Percentiles rank a stretch among this genome's conserved stretches.
Evolutionary conservation across 2,888 invertebrate species (phyloP).

Genomic region (Pseudococcus jackbeardsleyi): DNA sequence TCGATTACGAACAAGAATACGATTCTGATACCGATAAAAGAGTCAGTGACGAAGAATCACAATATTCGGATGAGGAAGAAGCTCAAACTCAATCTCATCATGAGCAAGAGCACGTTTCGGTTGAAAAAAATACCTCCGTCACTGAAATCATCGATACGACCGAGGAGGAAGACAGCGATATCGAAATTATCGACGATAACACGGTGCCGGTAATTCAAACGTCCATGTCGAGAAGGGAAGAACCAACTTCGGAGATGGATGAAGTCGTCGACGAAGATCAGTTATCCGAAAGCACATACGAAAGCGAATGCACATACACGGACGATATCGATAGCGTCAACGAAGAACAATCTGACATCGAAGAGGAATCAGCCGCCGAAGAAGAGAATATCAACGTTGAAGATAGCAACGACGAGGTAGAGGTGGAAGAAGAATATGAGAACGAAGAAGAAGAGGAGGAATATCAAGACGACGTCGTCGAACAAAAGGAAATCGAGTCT

Average conservation of each 20-base stretch:
- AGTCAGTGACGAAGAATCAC: not conserved
- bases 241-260: not conserved
- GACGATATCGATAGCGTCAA: constrained; percentile 32
- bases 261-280: constrained; percentile 14
- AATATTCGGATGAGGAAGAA: not conserved
- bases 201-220: not conserved
- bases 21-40: not conserved
- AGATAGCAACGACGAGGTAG: not conserved
- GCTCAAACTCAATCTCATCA: not conserved
- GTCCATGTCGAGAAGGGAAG: not conserved
- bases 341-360: not conserved
- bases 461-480: not conserved
- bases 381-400: constrained; percentile 14
- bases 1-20: constrained; percentile 7
- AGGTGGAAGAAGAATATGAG: constrained; percentile 53
- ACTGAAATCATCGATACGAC: constrained; percentile 38
- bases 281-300: constrained; percentile 51
- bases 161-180: constrained; percentile 38
- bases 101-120: not conserved
- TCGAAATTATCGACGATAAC: constrained; percentile 57
- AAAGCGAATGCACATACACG: constrained; percentile 59
- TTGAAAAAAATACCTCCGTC: not conserved
- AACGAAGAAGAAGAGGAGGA: constrained; percentile 45
- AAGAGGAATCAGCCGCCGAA: not conserved
- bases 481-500: not conserved